phyloP scores from a whole-genome alignment of 2,797 vertebrate genomes.

The Sternarchorhynchus goeldii region DNA sequence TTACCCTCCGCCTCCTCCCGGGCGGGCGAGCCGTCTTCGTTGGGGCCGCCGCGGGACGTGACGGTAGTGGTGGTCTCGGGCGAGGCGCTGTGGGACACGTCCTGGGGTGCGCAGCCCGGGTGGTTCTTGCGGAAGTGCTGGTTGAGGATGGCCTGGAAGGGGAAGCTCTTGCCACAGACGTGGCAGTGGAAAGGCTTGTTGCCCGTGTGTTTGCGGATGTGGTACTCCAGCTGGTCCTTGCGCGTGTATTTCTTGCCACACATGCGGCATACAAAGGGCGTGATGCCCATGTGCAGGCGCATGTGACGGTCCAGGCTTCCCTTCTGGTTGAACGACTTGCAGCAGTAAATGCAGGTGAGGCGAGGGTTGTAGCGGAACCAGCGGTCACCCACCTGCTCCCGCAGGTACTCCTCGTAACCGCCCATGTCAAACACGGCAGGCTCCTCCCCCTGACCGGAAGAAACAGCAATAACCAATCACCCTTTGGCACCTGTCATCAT shows the following conservation, averaged over 20 bases:
- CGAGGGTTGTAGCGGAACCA: conserved; percentile 99
- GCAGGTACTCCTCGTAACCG: conserved; percentile 94
- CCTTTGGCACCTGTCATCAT: no score
- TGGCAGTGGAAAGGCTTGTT: conserved; percentile 99
- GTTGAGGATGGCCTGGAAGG: conserved; percentile 99
- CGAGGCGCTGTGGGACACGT: conserved; percentile 92
- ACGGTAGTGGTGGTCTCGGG: conserved; percentile 89
- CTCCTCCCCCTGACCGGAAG: conserved; percentile 83
- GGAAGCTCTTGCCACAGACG: conserved; percentile 97
- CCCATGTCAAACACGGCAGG: conserved; percentile 88
- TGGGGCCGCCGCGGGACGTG: conserved; percentile 86
- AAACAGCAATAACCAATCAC: conserved; percentile 1
- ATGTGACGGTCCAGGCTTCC: conserved; percentile 98
- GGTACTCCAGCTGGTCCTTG: conserved; percentile 98
- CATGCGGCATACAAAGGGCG: conserved; percentile 94
- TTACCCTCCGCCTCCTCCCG: conserved; percentile 83
- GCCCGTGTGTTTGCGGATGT: conserved; percentile 98
- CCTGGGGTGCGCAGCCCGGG: conserved; percentile 89
- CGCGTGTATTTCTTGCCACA: conserved; percentile 99
- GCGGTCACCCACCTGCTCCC: conserved; percentile 95
- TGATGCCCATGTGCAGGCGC: conserved; percentile 98
- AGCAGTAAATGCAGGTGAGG: conserved; percentile 97
- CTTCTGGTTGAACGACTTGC: conserved; percentile 99
- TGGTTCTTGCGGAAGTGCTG: conserved; percentile 99
- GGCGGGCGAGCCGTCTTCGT: conserved; percentile 86